Evolutionary conservation across 1,140 invertebrate species (phyloP), one percentile per base, ranked within the genome.

Genomic region (Caenorhabditis remanei): DNA sequence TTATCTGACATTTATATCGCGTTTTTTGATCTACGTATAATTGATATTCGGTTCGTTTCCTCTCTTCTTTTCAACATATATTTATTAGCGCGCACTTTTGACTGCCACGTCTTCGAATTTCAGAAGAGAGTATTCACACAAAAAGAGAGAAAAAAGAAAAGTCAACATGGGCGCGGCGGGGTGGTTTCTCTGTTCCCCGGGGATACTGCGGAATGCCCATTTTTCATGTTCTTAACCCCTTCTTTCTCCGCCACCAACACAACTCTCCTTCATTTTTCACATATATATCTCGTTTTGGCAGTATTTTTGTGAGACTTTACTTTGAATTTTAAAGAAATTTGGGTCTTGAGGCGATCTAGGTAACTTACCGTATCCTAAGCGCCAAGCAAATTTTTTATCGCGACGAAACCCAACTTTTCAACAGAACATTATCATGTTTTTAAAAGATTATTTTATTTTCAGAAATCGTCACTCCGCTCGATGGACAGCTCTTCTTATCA

Each of bases 11-110:
- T 79, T 79, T 79, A 32, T 32, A 79, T 79, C 71, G 71, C 71
- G 43, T 79, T 79, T 79, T 79, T 79, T 79, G 46, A 79, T 79
- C 71, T 53, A 50, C 71, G 71, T 50, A 79, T 79, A 21, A 79
- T 79, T 79, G 71, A 79, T 79, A 79, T 79, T 48, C 71, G 46
- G 43, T 24, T 79, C 83, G 58, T 61, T 63, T 84, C 83, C 53
- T 43, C 50, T 41, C 55, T 21, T 43, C 83, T 58, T 84, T 84
- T 32, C 21, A 53, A 79, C 43, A n/a, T n/a, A 53, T 53, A 14
- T n/a, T n/a, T 14, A 24, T n/a, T 14, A 24, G n/a, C n/a, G 40
- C 71, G 71, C 46, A 43, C 46, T 41, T 53, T 53, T 79, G 32
- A 32, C 32, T 32, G 65, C 55, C 48, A 83, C 50, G 24, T 58